Base-by-base conservation (phyloP, 1,140 invertebrate genomes). In the Diabrotica virgifera region DNA sequence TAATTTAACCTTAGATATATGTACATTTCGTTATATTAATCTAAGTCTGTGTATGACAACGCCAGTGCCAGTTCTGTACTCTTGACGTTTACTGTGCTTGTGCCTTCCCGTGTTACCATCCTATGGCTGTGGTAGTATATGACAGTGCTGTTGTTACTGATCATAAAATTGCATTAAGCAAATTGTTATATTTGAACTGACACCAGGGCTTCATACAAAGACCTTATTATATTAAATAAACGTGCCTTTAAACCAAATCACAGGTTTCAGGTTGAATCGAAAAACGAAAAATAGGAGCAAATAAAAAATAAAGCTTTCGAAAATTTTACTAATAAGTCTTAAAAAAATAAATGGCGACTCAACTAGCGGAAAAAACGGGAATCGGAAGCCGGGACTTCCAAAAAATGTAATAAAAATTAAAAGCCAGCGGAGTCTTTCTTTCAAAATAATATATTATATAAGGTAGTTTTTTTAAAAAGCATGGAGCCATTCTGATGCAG, bases 211-310 rank as follows among this genome's bases (percentile, higher is more conserved):
- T 46, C 40, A 46, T 36, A 55, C 55, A 36, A 57, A 57, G 55
- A 57, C 55, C 55, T 57, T n/a, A 7, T 36, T 36, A 24, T 36
- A 24, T 57, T 12, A 61, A 50, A 63, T 50, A 64, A 68, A 64
- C 56, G 62, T 62, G 62, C 69, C 66, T 72, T 68, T 71, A 71
- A 70, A 64, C 68, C 71, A 74, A 67, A 74, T 72, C 71, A 72
- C 73, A 74, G 71, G 72, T 70, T 52, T 57, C 57, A 56, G 62
- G 65, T 54, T 59, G 14, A 37, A 37, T 12, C 11, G 36, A 35
- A 55, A 13, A 11, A 55, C 11, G 9, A 55, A 40, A 58, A 36
- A 37, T 36, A 38, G 9, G 8, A 36, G 35, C 35, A 7, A 40
- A 40, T 9, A 37, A 58, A 35, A 67, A 59, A 59, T 62, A 59